These are phyloP conservation scores for Desmodus rotundus DNA, from an alignment of 2,113 vertebrate genomes.

Conservation along the genomic window DNA sequence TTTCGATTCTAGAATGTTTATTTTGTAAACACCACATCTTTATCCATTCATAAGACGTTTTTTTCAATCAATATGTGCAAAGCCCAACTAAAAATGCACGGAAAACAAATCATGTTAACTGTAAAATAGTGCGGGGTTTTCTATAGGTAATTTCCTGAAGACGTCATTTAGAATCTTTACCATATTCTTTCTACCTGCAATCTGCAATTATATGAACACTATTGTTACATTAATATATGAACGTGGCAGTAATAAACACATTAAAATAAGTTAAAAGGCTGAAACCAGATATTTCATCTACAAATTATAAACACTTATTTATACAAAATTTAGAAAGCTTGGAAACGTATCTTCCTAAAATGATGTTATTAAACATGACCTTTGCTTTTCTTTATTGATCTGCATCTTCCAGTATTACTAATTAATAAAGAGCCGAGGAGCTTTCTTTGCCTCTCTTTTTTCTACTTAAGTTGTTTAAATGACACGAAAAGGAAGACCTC, in stretches of 20 bases:
- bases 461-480: background rate
- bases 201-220: background rate
- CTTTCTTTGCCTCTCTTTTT: background rate
- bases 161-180: background rate
- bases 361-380: background rate
- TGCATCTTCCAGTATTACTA: background rate
- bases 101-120: background rate
- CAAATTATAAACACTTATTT: background rate
- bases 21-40: background rate
- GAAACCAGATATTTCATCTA: background rate
- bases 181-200: background rate
- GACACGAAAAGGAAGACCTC: background rate
- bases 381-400: background rate
- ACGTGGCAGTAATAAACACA: background rate
- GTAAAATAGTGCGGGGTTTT: background rate
- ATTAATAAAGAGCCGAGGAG: background rate
- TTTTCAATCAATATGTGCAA: background rate
- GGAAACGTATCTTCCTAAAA: background rate
- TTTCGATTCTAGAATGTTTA: background rate
- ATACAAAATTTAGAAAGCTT: background rate
- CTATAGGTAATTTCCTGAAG: background rate
- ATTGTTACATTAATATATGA: background rate
- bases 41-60: background rate
- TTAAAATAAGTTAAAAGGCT: background rate
- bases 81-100: background rate